A percentile compares a stretch with the other conserved stretches of the same genome.
These are phyloP conservation scores for Caenorhabditis panamensis DNA, from an alignment of 2,888 invertebrate genomes.

Conservation along the genomic window DNA sequence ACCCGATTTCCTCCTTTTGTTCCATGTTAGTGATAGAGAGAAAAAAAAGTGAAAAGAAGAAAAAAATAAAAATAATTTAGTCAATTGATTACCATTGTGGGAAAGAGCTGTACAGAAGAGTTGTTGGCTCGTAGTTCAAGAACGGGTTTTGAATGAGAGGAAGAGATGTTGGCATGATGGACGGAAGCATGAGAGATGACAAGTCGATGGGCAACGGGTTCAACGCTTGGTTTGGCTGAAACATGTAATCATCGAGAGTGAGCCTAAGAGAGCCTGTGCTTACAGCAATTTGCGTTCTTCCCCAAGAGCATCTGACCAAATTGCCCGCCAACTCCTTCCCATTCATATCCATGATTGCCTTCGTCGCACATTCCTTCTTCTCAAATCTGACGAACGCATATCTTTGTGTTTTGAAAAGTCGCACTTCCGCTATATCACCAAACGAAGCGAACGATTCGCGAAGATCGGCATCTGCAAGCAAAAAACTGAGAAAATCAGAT, in stretches of 20 bases:
- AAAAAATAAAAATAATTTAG: background rate
- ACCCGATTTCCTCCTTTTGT: background rate
- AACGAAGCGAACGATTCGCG: constrained; percentile 94
- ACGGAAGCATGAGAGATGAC: constrained; percentile 50
- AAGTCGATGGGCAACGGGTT: constrained; percentile 54
- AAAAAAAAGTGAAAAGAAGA: background rate
- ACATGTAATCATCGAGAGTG: constrained; percentile 8
- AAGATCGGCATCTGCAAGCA: constrained; percentile 90
- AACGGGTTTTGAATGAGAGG: constrained; percentile 56
- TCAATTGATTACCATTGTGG: constrained; percentile 55
- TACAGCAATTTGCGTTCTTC: constrained; percentile 69
- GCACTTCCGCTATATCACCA: constrained; percentile 95
- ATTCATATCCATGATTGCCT: constrained; percentile 96
- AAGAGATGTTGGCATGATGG: constrained; percentile 45
- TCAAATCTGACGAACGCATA: constrained; percentile 87
- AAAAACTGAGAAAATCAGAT: constrained; percentile 2
- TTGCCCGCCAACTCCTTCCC: constrained; percentile 83
- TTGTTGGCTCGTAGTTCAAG: constrained; percentile 56
- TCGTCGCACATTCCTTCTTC: constrained; percentile 96
- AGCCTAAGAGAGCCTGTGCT: background rate
- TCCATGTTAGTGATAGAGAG: background rate
- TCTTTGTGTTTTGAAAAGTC: constrained; percentile 87
- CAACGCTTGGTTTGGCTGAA: constrained; percentile 43
- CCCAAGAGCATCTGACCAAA: constrained; percentile 78
- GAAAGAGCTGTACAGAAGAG: constrained; percentile 57